Evolutionary conservation across 2,113 vertebrate species (phyloP).

Genomic region (Elgaria multicarinata): DNA sequence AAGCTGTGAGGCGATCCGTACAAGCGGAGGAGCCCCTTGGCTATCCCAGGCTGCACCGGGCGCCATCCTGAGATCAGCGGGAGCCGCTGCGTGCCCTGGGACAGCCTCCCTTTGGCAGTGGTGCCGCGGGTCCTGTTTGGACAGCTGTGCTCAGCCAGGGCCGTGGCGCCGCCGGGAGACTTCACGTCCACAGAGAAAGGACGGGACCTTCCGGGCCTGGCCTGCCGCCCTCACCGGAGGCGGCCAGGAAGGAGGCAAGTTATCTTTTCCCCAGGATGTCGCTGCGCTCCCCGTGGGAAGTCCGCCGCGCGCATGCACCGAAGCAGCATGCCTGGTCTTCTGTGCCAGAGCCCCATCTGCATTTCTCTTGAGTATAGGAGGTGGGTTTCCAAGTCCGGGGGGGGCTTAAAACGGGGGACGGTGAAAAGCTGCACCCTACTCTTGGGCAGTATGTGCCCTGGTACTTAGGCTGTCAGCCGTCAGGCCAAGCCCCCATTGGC

Average conservation of each 20-base stretch:
- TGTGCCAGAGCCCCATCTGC: too few relatives aligned
- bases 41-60: background rate
- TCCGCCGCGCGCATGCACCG: background rate
- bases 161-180: background rate
- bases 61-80: background rate
- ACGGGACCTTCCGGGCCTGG: background rate
- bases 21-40: background rate
- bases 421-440: too few relatives aligned
- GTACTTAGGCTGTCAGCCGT: too few relatives aligned
- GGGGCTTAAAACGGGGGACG: background rate
- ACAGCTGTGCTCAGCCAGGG: constrained; percentile 28
- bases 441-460: background rate
- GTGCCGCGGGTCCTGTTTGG: background rate
- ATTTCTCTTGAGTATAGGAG: background rate
- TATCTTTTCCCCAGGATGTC: background rate
- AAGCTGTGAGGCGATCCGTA: background rate
- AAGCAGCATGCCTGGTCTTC: background rate
- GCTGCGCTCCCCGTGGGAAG: background rate
- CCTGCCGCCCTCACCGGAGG: background rate
- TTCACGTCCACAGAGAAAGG: background rate
- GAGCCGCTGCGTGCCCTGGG: background rate
- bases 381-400: background rate
- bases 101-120: background rate
- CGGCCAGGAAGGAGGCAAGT: background rate
- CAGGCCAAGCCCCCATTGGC: too few relatives aligned